phyloP scores from a whole-genome alignment of 2,888 invertebrate species.

The Peribatodes rhomboidaria region DNA sequence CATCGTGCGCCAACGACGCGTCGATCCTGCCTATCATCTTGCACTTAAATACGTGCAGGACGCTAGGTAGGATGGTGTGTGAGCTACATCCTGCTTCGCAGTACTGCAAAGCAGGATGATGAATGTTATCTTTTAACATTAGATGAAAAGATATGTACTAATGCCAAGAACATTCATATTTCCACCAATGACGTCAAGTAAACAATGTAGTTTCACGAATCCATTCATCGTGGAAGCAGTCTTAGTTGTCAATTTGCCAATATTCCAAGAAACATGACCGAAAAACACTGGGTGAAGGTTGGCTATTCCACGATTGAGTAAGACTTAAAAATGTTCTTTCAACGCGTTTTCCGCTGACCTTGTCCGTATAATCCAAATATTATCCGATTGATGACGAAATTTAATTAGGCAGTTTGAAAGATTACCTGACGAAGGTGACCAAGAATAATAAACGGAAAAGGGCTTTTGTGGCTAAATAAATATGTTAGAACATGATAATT shows the following conservation, averaged over 20 bases:
- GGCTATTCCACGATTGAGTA: slow-evolving; percentile 61
- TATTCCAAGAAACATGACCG: slow-evolving; percentile 54
- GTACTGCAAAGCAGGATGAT: no score
- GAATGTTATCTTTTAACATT: no score
- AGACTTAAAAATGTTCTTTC: slow-evolving; percentile 41
- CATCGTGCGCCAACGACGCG: no score
- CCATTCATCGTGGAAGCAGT: slow-evolving; percentile 32
- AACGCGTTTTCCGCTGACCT: slow-evolving; percentile 43
- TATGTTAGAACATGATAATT: not conserved
- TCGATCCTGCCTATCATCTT: no score
- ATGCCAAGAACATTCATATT: not conserved
- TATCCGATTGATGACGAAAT: slow-evolving; percentile 40
- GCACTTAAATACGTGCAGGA: no score
- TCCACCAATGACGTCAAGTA: not conserved
- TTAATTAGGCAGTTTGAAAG: slow-evolving; percentile 34
- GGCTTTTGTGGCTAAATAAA: not conserved
- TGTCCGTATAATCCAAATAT: slow-evolving; percentile 45
- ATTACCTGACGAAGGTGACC: slow-evolving; percentile 26
- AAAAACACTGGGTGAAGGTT: slow-evolving; percentile 63
- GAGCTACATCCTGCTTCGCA: no score
- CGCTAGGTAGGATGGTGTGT: no score
- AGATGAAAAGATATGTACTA: no score
- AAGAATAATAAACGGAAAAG: slow-evolving; percentile 19
- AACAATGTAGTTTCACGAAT: slow-evolving; percentile 10
- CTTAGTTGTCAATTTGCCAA: slow-evolving; percentile 64